Percentiles rank a stretch among this genome's conserved stretches.
Conservation (phyloP, 1,140 invertebrate genomes). For the Anastrepha ludens region DNA sequence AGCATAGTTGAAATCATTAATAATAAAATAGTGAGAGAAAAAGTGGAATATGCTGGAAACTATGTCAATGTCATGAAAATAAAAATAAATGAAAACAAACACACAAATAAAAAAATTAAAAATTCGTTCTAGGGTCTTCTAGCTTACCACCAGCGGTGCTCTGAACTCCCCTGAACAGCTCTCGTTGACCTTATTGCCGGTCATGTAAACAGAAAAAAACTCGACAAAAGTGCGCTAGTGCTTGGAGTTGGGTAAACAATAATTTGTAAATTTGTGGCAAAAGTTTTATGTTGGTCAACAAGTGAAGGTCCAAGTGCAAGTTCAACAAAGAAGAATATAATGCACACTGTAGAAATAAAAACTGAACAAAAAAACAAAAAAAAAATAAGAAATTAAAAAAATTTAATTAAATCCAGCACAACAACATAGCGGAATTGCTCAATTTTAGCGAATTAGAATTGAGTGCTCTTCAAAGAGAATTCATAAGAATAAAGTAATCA, state of each 20-base stretch:
- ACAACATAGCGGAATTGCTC: neutral
- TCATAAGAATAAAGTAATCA: neutral
- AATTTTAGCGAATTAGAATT: neutral
- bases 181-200: too few relatives aligned
- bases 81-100: neutral
- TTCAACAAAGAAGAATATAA: conserved; percentile 18
- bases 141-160: too few relatives aligned
- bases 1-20: neutral
- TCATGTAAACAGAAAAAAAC: neutral
- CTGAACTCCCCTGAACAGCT: too few relatives aligned
- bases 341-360: neutral
- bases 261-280: neutral
- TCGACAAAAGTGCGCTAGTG: too few relatives aligned
- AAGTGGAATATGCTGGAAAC: neutral
- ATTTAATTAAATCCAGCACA: too few relatives aligned
- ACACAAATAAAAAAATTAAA: too few relatives aligned
- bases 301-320: conserved; percentile 36
- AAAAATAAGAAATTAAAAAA: neutral
- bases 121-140: too few relatives aligned
- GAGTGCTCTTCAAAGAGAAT: neutral
- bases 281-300: neutral
- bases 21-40: neutral
- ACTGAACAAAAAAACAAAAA: neutral
- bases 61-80: neutral
- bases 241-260: neutral